A percentile compares a stretch with the other conserved stretches of the same genome.
These are phyloP conservation scores for Trichomycterus rosablanca DNA, from an alignment of 2,113 vertebrate genomes.

Conservation along the genomic window DNA sequence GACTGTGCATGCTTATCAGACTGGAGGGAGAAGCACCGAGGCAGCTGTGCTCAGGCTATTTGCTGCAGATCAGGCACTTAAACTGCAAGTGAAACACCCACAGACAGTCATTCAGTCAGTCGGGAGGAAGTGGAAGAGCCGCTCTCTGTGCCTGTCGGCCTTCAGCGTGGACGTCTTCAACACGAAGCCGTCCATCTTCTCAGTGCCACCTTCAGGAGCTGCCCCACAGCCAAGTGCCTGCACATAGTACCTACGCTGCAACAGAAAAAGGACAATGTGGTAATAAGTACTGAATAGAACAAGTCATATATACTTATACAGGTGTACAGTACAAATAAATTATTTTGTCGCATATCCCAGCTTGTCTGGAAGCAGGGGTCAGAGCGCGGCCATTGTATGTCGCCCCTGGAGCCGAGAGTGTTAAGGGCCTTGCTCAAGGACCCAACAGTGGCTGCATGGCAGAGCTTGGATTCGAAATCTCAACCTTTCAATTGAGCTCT, in stretches of 20 bases:
- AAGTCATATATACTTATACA: too few species aligned
- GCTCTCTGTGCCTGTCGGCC: not conserved
- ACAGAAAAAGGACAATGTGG: constrained; percentile 20
- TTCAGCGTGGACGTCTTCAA: constrained; percentile 2
- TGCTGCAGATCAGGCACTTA: constrained; percentile 36
- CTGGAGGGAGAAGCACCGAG: constrained; percentile 22
- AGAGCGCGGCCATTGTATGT: too few species aligned
- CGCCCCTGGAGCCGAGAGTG: too few species aligned
- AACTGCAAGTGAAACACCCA: constrained; percentile 18
- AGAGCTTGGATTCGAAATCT: too few species aligned
- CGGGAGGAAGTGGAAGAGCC: constrained; percentile 1
- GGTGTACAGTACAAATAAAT: too few species aligned
- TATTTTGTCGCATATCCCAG: too few species aligned
- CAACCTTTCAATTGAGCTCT: too few species aligned
- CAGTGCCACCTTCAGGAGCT: constrained; percentile 16
- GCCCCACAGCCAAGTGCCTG: constrained; percentile 31
- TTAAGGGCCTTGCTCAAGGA: too few species aligned
- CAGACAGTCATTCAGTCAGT: constrained; percentile 17
- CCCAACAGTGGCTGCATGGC: too few species aligned
- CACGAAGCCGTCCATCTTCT: not conserved
- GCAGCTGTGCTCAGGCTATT: constrained; percentile 14
- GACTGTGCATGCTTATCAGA: constrained; percentile 25
- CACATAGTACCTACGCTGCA: constrained; percentile 46
- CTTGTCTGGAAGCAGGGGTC: too few species aligned
- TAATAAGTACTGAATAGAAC: too few species aligned